Evolutionary conservation across 37 sponge, comb jelly and placozoan species (phyloP).

Genomic region (Halisarca cf. caerulea): DNA sequence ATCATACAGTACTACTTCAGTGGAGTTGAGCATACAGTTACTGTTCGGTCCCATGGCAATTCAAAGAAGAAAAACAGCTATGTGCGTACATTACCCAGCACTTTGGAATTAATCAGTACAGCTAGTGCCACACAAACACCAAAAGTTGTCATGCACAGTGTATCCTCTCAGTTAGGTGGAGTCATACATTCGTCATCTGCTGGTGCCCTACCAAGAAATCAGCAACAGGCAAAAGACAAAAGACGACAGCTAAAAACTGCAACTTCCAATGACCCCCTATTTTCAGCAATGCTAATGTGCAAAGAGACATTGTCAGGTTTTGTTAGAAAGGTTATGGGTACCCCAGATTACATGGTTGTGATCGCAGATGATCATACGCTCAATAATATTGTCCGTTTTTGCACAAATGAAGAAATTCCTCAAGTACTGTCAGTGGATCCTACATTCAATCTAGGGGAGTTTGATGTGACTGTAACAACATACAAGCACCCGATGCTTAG

Average conservation of each 20-base stretch:
- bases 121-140: neutral
- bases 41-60: neutral
- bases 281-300: neutral
- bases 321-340: neutral
- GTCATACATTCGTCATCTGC: neutral
- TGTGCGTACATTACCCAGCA: neutral
- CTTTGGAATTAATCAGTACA: neutral
- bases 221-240: neutral
- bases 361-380: slow-evolving; percentile 36
- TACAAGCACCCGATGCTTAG: slow-evolving; percentile 44
- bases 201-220: neutral
- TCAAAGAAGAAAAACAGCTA: neutral
- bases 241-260: neutral
- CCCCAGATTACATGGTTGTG: slow-evolving; percentile 38
- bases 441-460: slow-evolving; percentile 48
- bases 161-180: neutral
- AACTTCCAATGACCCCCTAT: neutral
- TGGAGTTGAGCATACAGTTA: neutral
- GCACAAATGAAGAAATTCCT: neutral
- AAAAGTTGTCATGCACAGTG: neutral
- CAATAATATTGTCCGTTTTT: slow-evolving; percentile 30
- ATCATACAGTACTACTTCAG: neutral
- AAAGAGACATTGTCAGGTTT: neutral
- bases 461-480: slow-evolving; percentile 50
- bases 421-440: slow-evolving; percentile 41